Conservation (phyloP, 2,888 invertebrate genomes). For the Adela reaumurella region DNA sequence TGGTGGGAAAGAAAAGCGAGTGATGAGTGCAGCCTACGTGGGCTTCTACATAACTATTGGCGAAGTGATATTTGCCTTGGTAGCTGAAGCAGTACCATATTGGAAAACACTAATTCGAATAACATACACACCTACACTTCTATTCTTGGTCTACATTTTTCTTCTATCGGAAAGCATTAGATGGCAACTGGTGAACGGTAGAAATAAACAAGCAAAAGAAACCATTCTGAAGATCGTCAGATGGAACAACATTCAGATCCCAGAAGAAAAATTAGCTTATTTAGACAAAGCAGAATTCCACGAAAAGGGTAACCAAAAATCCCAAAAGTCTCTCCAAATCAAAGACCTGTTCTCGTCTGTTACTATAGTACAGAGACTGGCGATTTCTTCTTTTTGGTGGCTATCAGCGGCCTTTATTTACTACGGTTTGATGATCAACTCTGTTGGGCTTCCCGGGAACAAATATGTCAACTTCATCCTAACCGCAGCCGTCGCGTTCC, state of each 20-base stretch:
- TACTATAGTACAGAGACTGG: constrained; percentile 29
- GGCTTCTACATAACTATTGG: constrained; percentile 61
- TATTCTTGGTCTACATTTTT: constrained; percentile 66
- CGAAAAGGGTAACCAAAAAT: neutral
- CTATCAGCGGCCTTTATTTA: constrained; percentile 76
- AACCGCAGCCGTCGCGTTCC: constrained; percentile 66
- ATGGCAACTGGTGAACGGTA: constrained; percentile 70
- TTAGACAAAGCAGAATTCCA: neutral
- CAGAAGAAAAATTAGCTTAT: neutral
- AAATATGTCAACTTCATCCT: constrained; percentile 75
- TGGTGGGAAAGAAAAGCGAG: constrained; percentile 40
- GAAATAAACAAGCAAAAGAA: constrained; percentile 61
- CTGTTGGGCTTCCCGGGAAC: constrained; percentile 70
- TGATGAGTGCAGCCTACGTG: constrained; percentile 38
- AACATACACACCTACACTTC: constrained; percentile 67
- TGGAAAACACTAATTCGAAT: constrained; percentile 70
- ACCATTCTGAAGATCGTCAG: constrained; percentile 62
- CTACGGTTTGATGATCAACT: constrained; percentile 76
- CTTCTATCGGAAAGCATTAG: constrained; percentile 72
- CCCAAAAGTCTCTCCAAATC: constrained; percentile 8
- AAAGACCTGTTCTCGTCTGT: constrained; percentile 29
- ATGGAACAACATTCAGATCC: constrained; percentile 52
- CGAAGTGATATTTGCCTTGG: constrained; percentile 63
- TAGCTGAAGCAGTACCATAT: constrained; percentile 65
- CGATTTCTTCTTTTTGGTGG: constrained; percentile 60